These are phyloP conservation scores for Eleutherodactylus coqui DNA, from an alignment of 2,797 vertebrate species.

Conservation along the genomic window DNA sequence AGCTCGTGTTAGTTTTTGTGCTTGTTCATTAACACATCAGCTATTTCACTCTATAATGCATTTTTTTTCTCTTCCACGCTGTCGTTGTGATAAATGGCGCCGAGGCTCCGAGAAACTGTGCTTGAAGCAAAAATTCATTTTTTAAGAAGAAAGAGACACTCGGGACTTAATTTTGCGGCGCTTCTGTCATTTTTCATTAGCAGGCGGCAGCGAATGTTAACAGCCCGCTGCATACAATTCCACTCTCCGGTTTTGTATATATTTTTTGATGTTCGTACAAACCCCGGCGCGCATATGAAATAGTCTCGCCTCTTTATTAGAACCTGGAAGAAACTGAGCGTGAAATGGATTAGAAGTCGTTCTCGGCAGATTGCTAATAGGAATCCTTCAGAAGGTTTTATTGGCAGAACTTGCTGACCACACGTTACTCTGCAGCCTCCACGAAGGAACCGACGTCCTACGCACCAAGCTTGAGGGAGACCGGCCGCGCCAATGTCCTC, in stretches of 20 bases:
- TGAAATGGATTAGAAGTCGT: conserved; percentile 46
- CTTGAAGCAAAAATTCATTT: conserved; percentile 49
- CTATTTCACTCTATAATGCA: background rate
- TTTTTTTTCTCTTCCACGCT: conserved; percentile 12
- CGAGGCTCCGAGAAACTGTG: background rate
- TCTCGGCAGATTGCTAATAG: conserved; percentile 37
- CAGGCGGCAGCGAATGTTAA: conserved; percentile 17
- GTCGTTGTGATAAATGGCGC: conserved; percentile 34
- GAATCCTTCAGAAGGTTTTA: conserved; percentile 40
- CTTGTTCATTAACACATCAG: background rate
- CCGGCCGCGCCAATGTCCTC: background rate
- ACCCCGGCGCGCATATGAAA: conserved; percentile 42
- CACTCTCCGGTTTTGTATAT: conserved; percentile 2
- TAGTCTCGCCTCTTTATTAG: conserved; percentile 47
- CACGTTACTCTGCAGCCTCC: conserved; percentile 1
- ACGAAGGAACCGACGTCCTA: background rate
- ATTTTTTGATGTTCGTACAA: conserved; percentile 42
- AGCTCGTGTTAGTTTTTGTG: background rate
- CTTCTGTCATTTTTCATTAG: conserved; percentile 47
- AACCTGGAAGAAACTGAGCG: conserved; percentile 45
- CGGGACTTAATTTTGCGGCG: conserved; percentile 37
- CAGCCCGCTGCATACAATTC: conserved; percentile 29
- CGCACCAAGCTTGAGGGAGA: background rate
- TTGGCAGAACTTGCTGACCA: conserved; percentile 43
- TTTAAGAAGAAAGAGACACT: conserved; percentile 43